phyloP scores from a whole-genome alignment of 2,113 vertebrate genomes.

The Mystacornis crossleyi region DNA sequence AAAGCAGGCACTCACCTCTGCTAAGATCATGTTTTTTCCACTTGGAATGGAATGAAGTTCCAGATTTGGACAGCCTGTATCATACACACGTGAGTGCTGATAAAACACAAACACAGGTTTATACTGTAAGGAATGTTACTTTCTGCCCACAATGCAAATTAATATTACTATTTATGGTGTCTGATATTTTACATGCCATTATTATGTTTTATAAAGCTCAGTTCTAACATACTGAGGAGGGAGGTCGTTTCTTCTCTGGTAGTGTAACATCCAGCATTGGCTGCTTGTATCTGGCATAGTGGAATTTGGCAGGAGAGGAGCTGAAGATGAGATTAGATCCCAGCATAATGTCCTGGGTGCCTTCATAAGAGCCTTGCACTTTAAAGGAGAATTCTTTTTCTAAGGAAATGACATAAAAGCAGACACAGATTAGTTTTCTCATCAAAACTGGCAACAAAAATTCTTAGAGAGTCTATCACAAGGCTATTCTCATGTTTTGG shows the following conservation, averaged over 20 bases:
- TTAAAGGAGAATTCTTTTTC: slow-evolving; percentile 57
- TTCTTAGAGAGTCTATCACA: not conserved
- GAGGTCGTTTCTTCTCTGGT: not conserved
- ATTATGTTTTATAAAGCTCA: not conserved
- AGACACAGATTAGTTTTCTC: not conserved
- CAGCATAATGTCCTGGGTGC: slow-evolving; percentile 12
- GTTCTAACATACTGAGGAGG: slow-evolving; percentile 28
- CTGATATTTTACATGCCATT: not conserved
- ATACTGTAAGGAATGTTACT: not conserved
- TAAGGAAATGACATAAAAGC: not conserved
- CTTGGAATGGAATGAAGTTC: slow-evolving; percentile 63
- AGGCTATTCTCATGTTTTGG: not conserved
- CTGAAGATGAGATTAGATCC: not conserved
- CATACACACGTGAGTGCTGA: not conserved
- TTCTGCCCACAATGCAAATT: not conserved
- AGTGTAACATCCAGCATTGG: not conserved
- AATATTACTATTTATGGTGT: not conserved
- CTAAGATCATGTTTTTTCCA: slow-evolving; percentile 16
- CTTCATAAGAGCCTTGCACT: slow-evolving; percentile 61
- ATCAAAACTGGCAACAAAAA: not conserved
- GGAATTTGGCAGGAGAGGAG: slow-evolving; percentile 48
- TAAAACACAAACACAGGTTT: not conserved
- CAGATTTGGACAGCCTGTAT: not conserved
- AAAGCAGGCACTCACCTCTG: slow-evolving; percentile 37
- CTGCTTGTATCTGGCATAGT: slow-evolving; percentile 65